Percentiles rank a stretch among this genome's conserved stretches.
Conservation (phyloP, 2,113 vertebrate genomes). For the Phylloscopus trochiloides region DNA sequence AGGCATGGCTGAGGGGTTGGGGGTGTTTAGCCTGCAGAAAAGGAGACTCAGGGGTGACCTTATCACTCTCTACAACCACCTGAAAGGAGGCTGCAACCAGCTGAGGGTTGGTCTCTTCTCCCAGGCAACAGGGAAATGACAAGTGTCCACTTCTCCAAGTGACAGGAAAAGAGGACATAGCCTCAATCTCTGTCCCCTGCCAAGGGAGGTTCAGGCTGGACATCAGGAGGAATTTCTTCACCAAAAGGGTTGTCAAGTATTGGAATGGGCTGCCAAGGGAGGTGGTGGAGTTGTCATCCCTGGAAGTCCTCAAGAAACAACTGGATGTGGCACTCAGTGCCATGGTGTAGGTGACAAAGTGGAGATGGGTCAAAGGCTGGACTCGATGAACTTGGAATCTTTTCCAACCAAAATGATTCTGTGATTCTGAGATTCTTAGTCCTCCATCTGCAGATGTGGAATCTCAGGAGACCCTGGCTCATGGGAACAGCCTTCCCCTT, state of each 20-base stretch:
- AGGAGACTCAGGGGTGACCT: background rate
- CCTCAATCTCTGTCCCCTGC: background rate
- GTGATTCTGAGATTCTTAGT: background rate
- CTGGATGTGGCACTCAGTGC: background rate
- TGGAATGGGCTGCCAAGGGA: background rate
- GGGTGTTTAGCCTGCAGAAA: background rate
- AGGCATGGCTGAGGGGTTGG: background rate
- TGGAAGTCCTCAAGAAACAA: background rate
- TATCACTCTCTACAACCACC: accelerated
- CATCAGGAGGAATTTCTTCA: background rate
- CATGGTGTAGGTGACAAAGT: background rate
- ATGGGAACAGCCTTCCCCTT: background rate
- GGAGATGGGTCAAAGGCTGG: background rate
- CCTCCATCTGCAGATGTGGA: background rate
- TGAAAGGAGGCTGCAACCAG: background rate
- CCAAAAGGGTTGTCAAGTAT: background rate
- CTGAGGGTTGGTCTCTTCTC: accelerated
- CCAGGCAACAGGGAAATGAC: background rate
- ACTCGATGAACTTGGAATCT: background rate
- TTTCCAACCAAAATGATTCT: background rate
- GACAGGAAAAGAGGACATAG: background rate
- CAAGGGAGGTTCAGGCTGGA: background rate
- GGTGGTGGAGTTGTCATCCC: background rate
- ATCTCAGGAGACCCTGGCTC: background rate
- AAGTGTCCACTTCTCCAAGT: too few species aligned